These are phyloP conservation scores for Hoplodrina ambigua DNA, from an alignment of 2,888 invertebrate species.

Conservation along the genomic window DNA sequence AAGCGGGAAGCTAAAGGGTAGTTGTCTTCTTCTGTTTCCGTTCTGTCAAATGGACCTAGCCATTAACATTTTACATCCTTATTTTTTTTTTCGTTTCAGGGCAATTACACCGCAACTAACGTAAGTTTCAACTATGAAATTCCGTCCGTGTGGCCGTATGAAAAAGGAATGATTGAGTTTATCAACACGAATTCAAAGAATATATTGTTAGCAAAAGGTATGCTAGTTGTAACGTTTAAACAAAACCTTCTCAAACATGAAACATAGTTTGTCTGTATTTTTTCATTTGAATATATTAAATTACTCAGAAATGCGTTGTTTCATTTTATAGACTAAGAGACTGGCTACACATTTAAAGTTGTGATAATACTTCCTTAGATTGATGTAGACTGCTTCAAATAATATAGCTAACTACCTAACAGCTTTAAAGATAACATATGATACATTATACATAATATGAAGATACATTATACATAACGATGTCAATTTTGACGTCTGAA, in stretches of 20 bases:
- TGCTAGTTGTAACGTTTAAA: background rate
- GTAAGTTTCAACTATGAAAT: background rate
- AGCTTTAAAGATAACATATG: too few species aligned
- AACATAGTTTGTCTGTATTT: background rate
- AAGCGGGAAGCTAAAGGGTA: too few species aligned
- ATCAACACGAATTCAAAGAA: background rate
- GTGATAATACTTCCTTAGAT: too few species aligned
- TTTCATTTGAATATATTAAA: background rate
- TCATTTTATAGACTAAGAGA: background rate
- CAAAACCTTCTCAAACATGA: background rate
- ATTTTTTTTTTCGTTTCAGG: slow-evolving; percentile 18
- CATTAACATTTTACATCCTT: too few species aligned
- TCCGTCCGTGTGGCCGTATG: slow-evolving; percentile 33
- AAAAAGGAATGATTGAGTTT: slow-evolving; percentile 15
- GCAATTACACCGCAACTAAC: background rate
- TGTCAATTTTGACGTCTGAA: too few species aligned
- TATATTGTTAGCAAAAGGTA: background rate
- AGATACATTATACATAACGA: too few species aligned
- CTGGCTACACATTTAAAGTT: too few species aligned
- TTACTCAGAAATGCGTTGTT: background rate
- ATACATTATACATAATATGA: too few species aligned
- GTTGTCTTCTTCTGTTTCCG: too few species aligned
- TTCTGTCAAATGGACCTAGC: background rate
- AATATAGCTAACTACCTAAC: too few species aligned
- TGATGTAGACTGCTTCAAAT: too few species aligned